A percentile compares a stretch with the other conserved stretches of the same genome.
Conservation (phyloP, 2,797 vertebrate species). For the Octomys mimax region DNA sequence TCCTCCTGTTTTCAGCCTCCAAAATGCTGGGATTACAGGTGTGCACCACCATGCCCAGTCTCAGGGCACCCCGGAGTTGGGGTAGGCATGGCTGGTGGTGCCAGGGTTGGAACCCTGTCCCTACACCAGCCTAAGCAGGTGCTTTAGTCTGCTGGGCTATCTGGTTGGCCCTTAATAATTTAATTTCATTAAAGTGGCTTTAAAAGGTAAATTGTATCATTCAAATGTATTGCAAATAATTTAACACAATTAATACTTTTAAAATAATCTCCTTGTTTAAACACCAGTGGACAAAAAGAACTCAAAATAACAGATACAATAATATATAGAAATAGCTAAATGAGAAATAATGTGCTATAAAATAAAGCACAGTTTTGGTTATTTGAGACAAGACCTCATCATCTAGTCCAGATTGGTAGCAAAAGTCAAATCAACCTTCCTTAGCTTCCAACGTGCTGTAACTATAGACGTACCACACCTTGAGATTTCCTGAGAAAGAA, state of each 20-base stretch:
- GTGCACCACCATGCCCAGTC: too few relatives aligned
- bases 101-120: too few relatives aligned
- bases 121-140: too few relatives aligned
- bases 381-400: not conserved
- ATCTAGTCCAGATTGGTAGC: not conserved
- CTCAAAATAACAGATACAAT: not conserved
- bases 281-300: not conserved
- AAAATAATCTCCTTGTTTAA: not conserved
- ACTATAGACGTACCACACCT: not conserved
- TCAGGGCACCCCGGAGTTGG: too few relatives aligned
- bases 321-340: not conserved
- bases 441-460: too few relatives aligned
- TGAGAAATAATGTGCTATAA: not conserved
- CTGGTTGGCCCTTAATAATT: too few relatives aligned
- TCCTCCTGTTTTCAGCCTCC: too few relatives aligned
- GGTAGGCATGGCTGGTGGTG: too few relatives aligned
- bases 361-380: not conserved
- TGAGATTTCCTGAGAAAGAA: not conserved
- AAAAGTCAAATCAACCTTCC: not conserved
- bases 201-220: not conserved
- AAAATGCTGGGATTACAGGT: too few relatives aligned
- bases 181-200: not conserved
- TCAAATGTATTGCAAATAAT: not conserved
- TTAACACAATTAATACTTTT: not conserved
- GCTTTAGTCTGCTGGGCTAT: too few relatives aligned